Percentiles rank a stretch among this genome's conserved stretches.
Evolutionary conservation across 2,797 vertebrate species (phyloP).

Genomic region (Propithecus deckenii): DNA sequence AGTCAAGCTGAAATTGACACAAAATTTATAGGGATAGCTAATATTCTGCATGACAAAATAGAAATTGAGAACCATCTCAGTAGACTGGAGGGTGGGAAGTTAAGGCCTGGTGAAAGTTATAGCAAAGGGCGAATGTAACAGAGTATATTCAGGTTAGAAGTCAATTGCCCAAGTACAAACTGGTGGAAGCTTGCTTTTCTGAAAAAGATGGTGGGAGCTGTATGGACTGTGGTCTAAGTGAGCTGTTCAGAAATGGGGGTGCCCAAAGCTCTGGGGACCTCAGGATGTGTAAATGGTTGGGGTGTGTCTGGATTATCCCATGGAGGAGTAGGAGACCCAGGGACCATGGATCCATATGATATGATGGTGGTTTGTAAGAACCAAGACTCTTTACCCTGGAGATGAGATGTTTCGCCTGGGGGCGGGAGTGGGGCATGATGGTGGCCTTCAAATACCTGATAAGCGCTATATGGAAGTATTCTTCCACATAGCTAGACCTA

Average conservation of each 20-base stretch:
- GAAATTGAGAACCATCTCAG: not conserved
- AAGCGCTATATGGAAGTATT: not conserved
- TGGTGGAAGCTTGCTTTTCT: not conserved
- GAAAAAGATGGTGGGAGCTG: not conserved
- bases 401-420: not conserved
- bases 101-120: not conserved
- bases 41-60: not conserved
- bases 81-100: not conserved
- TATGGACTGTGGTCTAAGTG: not conserved
- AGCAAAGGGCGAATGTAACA: not conserved
- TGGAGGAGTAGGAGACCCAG: not conserved
- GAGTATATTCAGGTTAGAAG: not conserved
- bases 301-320: not conserved
- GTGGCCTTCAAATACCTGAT: not conserved
- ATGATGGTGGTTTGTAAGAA: not conserved
- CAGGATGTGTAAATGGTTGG: not conserved
- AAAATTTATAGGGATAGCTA: not conserved
- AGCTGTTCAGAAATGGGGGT: not conserved
- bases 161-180: not conserved
- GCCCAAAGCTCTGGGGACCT: not conserved
- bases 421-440: not conserved
- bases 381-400: not conserved
- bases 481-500: not conserved
- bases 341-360: fast-evolving
- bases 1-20: not conserved